Percentiles rank a stretch among this genome's conserved stretches.
phyloP scores from a whole-genome alignment of 2,113 vertebrate genomes.

The Peromyscus maniculatus region DNA sequence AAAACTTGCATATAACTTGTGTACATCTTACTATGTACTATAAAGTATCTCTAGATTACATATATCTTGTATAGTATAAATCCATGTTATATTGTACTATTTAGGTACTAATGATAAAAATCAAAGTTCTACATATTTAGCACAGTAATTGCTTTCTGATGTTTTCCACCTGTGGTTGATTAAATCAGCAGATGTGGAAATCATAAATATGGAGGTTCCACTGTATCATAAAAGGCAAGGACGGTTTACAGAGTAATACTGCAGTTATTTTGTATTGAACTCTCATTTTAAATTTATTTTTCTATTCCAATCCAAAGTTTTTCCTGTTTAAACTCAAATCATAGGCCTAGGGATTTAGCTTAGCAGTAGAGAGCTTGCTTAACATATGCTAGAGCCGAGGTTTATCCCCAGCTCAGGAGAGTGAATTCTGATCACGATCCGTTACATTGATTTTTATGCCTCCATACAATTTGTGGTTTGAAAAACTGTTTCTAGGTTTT shows the following conservation, averaged over 20 bases:
- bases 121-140: neutral
- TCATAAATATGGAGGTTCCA: neutral
- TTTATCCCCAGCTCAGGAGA: neutral
- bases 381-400: neutral
- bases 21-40: neutral
- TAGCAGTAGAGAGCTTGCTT: neutral
- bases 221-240: conserved; percentile 41
- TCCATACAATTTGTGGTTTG: neutral
- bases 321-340: conserved; percentile 45
- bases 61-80: neutral
- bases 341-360: neutral
- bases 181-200: neutral
- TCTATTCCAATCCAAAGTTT: conserved; percentile 4
- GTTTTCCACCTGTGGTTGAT: neutral
- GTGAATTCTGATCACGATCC: neutral
- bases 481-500: conserved; percentile 49
- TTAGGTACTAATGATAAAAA: neutral
- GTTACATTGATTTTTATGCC: conserved; percentile 25
- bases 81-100: neutral
- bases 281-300: neutral
- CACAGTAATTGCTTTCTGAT: neutral
- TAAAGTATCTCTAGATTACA: neutral
- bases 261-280: neutral
- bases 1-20: neutral
- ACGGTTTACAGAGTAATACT: neutral